Base-by-base conservation (phyloP, 2,113 vertebrate species). In the Datnioides undecimradiatus region DNA sequence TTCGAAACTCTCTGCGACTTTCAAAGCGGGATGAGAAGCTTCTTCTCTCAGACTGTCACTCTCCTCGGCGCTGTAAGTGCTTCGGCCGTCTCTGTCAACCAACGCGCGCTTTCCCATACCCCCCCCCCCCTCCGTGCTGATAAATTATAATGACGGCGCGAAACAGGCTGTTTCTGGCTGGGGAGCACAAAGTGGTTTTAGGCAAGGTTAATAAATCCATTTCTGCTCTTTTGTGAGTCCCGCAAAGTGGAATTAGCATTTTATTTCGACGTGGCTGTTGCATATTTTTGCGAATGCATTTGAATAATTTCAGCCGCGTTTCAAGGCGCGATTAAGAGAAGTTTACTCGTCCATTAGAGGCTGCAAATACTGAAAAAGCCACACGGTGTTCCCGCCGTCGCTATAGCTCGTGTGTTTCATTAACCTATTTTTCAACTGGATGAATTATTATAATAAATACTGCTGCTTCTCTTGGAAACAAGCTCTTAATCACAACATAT, bases 171-270 rank as follows among this genome's bases (percentile, higher is more conserved):
- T 58, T 79, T 76, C 52, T 40, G 51, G 54, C 31, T 64, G 43
- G 41, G n/a, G 55, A 51, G 46, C 41, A 80, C 66, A 80, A 43
- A 86, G 59, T 82, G 74, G 71, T 83, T 88, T 74, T 38, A 49
- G 40, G 25, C 34, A 51, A 85, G 71, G 74, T 73, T 86, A 84
- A 90, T 79, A 80, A 79, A 25, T 81, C 54, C 21, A 81, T 84
- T 83, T 74, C 43, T 66, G 45, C 62, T 75, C 46, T 71, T 88
- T 66, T 83, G 57, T 74, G 6, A 59, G 36, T 40, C 38, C 45
- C 46, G 51, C 31, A 68, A 80, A 80, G 45, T 40, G 45, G 58
- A 79, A 76, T 85, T 71, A 84, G 25, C 72, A 2, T 85, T 68
- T 78, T 57, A 60, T 72, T 85, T 59, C 5, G 58, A 36, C 31